Percentiles rank a stretch among this genome's conserved stretches.
Evolutionary conservation across 2,888 invertebrate species (phyloP).

Genomic region (Drosophila subquinaria): DNA sequence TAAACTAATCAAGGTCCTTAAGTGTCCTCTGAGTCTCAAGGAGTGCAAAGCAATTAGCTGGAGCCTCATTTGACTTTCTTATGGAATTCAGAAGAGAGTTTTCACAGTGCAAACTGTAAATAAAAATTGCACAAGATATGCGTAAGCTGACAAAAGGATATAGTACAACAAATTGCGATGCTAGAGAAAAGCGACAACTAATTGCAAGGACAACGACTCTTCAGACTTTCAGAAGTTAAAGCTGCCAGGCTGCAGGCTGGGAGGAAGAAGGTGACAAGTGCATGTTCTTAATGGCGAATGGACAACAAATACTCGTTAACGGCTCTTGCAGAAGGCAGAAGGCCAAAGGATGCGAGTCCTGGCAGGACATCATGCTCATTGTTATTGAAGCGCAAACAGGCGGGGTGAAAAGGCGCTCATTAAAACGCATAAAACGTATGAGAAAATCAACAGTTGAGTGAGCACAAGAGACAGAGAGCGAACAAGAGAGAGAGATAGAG

Average conservation of each 20-base stretch:
- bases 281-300: conserved; percentile 40
- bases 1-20: conserved; percentile 8
- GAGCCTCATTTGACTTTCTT: conserved; percentile 44
- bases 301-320: conserved; percentile 52
- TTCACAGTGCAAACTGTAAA: conserved; percentile 29
- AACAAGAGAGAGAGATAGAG: neutral
- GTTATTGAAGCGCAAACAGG: conserved; percentile 67
- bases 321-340: conserved; percentile 41
- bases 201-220: conserved; percentile 78
- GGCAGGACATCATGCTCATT: conserved; percentile 57
- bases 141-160: conserved; percentile 34
- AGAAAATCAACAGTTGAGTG: conserved; percentile 66
- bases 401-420: conserved; percentile 52
- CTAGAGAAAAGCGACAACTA: conserved; percentile 58
- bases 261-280: conserved; percentile 18
- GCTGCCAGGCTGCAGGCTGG: conserved; percentile 18
- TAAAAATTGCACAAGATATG: conserved; percentile 41
- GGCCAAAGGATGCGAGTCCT: conserved; percentile 23
- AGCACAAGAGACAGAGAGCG: neutral
- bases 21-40: conserved; percentile 11
- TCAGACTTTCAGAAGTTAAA: conserved; percentile 57
- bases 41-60: conserved; percentile 64
- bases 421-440: conserved; percentile 76
- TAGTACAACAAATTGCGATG: conserved; percentile 42
- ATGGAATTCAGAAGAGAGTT: conserved; percentile 46